These are phyloP conservation scores for Manacus vitellinus DNA, from an alignment of 2,113 vertebrate species.

Conservation along the genomic window DNA sequence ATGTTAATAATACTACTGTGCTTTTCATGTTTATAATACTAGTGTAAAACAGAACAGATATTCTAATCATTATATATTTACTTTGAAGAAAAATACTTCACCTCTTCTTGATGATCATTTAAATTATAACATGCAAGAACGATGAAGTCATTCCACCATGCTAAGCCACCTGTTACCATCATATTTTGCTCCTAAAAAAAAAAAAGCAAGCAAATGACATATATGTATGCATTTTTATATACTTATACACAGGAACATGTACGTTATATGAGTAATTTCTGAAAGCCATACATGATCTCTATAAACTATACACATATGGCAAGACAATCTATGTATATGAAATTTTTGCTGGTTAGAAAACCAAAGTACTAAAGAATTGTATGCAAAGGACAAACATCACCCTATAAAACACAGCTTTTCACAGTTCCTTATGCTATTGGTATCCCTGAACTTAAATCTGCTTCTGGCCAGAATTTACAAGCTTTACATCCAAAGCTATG, in stretches of 20 bases:
- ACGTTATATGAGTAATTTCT: background rate
- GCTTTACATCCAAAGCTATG: background rate
- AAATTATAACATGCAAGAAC: conserved; percentile 96
- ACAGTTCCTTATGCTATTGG: background rate
- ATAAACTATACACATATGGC: background rate
- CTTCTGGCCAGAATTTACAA: background rate
- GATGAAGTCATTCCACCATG: conserved; percentile 97
- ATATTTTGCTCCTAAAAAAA: conserved; percentile 94
- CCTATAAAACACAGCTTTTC: background rate
- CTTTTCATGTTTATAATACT: background rate
- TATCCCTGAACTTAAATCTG: background rate
- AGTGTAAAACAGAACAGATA: background rate
- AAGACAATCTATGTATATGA: background rate
- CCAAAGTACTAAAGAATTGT: background rate
- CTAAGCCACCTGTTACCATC: conserved; percentile 93
- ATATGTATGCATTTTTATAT: background rate
- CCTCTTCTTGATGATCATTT: conserved; percentile 94
- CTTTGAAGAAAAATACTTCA: conserved; percentile 57
- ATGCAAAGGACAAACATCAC: background rate
- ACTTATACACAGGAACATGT: accelerated
- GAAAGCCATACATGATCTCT: background rate
- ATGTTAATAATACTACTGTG: background rate
- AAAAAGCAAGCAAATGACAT: background rate
- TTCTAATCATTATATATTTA: background rate
- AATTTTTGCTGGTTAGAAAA: background rate